Evolutionary conservation across 1,140 invertebrate species (phyloP).

Genomic region (Arctopsyche grandis): DNA sequence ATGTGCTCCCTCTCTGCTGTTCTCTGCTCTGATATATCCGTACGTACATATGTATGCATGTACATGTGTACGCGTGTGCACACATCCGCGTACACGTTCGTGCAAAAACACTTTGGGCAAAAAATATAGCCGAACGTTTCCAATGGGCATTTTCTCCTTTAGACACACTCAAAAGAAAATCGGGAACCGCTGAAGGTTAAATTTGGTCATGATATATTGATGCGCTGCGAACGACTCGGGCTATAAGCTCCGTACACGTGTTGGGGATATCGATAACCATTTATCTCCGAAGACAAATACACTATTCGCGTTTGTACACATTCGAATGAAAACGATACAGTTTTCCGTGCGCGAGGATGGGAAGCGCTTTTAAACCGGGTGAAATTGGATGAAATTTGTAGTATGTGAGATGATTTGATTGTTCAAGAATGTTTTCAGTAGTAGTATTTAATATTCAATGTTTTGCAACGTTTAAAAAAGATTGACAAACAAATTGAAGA

Average conservation of each 20-base stretch:
- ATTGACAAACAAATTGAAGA: too few relatives aligned
- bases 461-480: too few relatives aligned
- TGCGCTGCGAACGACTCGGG: not conserved
- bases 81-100: not conserved
- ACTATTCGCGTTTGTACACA: conserved; percentile 1
- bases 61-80: not conserved
- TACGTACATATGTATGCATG: too few relatives aligned
- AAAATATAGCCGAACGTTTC: conserved; percentile 21
- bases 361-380: not conserved
- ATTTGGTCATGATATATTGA: conserved; percentile 16
- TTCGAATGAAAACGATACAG: not conserved
- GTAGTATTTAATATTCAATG: too few relatives aligned
- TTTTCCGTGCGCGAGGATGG: not conserved
- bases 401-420: too few relatives aligned
- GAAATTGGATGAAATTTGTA: not conserved
- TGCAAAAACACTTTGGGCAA: conserved; percentile 18
- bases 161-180: conserved; percentile 6
- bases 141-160: conserved; percentile 18
- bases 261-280: conserved; percentile 20
- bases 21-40: too few relatives aligned
- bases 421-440: too few relatives aligned
- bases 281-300: conserved; percentile 20
- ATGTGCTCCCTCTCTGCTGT: not conserved
- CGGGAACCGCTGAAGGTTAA: not conserved
- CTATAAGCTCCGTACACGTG: not conserved